These are phyloP conservation scores for Callyntrura sp. DNA, from an alignment of 2,888 invertebrate genomes.

Conservation along the genomic window DNA sequence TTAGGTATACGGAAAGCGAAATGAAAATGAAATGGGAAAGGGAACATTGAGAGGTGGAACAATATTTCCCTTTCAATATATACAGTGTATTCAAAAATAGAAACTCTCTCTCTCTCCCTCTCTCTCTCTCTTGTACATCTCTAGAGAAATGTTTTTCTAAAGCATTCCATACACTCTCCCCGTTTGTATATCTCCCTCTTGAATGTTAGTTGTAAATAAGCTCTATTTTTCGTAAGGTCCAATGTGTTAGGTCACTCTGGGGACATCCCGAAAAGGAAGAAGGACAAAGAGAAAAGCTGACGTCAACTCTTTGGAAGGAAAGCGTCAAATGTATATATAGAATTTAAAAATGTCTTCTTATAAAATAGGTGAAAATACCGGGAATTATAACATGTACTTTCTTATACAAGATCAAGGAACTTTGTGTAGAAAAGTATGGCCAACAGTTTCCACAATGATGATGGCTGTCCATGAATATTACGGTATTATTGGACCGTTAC, in stretches of 20 bases:
- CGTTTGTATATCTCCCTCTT: conserved; percentile 36
- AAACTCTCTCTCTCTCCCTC: neutral
- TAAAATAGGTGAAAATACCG: too few species aligned
- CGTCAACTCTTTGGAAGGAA: conserved; percentile 34
- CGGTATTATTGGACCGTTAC: neutral
- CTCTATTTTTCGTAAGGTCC: conserved; percentile 49
- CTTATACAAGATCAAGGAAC: too few species aligned
- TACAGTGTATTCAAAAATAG: conserved; percentile 56
- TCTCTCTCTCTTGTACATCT: neutral
- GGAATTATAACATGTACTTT: too few species aligned
- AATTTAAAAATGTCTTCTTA: too few species aligned
- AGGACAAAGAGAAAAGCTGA: conserved; percentile 59
- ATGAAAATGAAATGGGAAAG: conserved; percentile 30
- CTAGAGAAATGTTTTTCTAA: conserved; percentile 57
- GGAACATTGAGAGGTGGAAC: neutral
- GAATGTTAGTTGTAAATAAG: conserved; percentile 64
- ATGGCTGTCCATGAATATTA: neutral
- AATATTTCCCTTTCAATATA: neutral
- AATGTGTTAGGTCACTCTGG: conserved; percentile 57
- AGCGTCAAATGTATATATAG: too few species aligned
- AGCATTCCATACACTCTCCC: conserved; percentile 26
- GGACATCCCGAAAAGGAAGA: conserved; percentile 30
- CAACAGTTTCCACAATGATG: too few species aligned
- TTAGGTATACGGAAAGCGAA: conserved; percentile 30
- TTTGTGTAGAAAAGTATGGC: too few species aligned